Evolutionary conservation across 2,888 invertebrate species (phyloP).

Genomic region (Pomacea canaliculata): DNA sequence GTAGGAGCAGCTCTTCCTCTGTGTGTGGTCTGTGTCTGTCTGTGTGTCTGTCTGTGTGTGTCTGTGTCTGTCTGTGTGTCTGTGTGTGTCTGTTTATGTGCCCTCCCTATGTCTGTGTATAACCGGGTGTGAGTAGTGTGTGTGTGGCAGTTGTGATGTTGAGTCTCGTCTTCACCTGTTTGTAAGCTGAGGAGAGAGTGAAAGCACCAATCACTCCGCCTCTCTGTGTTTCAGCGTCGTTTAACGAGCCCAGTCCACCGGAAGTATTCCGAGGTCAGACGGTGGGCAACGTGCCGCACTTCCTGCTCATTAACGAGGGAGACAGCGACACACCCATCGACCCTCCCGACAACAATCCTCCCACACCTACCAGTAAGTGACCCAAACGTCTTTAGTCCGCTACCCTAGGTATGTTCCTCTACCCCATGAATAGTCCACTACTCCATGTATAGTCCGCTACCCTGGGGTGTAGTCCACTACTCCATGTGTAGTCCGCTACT

Average conservation of each 20-base stretch:
- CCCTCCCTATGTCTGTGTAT: neutral
- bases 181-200: neutral
- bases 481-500: too few species aligned
- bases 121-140: neutral
- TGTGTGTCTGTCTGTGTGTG: neutral
- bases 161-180: neutral
- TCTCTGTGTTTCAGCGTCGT: conserved; percentile 16
- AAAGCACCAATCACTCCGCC: neutral
- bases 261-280: conserved; percentile 15
- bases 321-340: conserved; percentile 1
- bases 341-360: neutral
- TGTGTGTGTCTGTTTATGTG: neutral
- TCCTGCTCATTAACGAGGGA: neutral
- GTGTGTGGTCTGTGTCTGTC: neutral
- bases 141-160: neutral
- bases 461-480: neutral
- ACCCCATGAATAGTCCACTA: neutral
- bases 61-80: neutral
- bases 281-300: conserved; percentile 17
- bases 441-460: neutral
- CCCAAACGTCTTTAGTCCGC: neutral
- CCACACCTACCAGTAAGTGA: neutral
- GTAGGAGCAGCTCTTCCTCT: conserved; percentile 35
- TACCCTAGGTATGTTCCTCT: neutral
- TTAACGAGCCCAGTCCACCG: conserved; percentile 18